Conservation (phyloP, 2,797 vertebrate genomes). For the Enteromius viviparus region DNA sequence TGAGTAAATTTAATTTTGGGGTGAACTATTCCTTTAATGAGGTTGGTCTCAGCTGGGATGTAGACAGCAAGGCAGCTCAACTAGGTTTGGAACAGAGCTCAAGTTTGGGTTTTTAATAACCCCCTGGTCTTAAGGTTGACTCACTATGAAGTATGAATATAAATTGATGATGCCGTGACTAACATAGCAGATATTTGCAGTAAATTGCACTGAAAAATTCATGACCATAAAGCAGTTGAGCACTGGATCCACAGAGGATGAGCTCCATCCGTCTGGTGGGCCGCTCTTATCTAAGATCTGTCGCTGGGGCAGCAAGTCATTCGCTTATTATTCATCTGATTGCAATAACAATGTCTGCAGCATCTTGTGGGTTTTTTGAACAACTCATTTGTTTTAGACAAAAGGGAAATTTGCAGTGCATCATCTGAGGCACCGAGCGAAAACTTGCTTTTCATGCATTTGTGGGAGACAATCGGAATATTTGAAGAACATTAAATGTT, state of each 20-base stretch:
- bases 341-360: conserved; percentile 7
- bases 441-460: background rate
- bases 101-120: conserved; percentile 9
- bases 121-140: background rate
- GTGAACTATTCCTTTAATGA: too few species aligned
- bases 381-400: conserved; percentile 8
- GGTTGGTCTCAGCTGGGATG: too few species aligned
- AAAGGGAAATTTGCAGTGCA: background rate
- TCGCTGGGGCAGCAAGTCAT: background rate
- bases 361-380: background rate
- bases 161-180: conserved; percentile 11
- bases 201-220: conserved; percentile 41
- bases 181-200: conserved; percentile 12
- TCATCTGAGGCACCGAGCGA: background rate
- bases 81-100: background rate
- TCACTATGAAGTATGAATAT: conserved; percentile 12
- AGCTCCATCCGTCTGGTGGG: background rate
- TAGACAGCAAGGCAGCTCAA: background rate
- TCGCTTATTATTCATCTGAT: conserved; percentile 28
- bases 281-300: conserved; percentile 1
- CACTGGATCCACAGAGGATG: background rate
- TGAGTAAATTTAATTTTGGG: too few species aligned
- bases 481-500: background rate
- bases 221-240: conserved; percentile 1
- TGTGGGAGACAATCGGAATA: background rate